These are phyloP conservation scores for Drosophila varians DNA, from an alignment of 1,140 invertebrate genomes.

Conservation along the genomic window DNA sequence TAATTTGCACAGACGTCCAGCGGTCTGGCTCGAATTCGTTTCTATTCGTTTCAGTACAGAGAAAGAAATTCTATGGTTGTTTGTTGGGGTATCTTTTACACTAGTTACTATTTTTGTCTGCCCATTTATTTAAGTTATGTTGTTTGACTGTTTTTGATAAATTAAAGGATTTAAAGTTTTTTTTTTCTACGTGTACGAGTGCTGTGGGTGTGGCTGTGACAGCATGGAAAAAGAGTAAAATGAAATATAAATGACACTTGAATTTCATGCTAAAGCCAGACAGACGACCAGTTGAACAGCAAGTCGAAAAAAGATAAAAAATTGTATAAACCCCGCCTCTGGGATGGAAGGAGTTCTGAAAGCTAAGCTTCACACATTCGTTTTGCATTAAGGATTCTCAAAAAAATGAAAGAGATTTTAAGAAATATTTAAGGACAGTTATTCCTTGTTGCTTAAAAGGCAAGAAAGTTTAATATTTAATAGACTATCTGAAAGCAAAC, in stretches of 20 bases:
- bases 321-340: slow-evolving; percentile 44
- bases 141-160: too few relatives aligned
- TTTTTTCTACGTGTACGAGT: slow-evolving; percentile 1
- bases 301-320: slow-evolving; percentile 29
- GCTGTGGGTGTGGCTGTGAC: slow-evolving; percentile 23
- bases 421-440: too few relatives aligned
- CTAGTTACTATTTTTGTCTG: too few relatives aligned
- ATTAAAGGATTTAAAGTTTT: too few relatives aligned
- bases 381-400: neutral
- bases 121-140: too few relatives aligned
- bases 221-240: slow-evolving; percentile 36
- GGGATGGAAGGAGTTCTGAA: slow-evolving; percentile 6
- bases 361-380: neutral
- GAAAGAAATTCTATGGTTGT: neutral
- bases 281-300: slow-evolving; percentile 62
- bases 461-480: too few relatives aligned
- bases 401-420: neutral
- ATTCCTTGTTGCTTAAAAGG: too few relatives aligned
- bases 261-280: slow-evolving; percentile 59
- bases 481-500: neutral
- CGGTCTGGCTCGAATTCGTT: slow-evolving; percentile 29
- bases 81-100: too few relatives aligned
- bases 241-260: slow-evolving; percentile 72
- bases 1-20: slow-evolving; percentile 69
- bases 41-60: neutral